Evolutionary conservation across 1,140 invertebrate genomes (phyloP).

Genomic region (Leptoteleia sp.): DNA sequence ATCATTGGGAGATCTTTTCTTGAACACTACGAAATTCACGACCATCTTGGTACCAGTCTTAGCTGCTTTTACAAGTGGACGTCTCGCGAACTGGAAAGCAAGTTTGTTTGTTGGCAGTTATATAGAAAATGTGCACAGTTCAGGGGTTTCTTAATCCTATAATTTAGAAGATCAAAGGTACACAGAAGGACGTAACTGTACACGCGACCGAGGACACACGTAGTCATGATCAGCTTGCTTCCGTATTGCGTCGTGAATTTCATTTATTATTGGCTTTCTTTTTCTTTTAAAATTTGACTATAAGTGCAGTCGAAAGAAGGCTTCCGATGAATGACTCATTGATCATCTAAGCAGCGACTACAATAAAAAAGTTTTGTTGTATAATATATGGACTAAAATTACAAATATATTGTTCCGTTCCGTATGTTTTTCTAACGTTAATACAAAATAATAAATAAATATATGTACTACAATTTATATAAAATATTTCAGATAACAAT

Average conservation of each 20-base stretch:
- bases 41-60: constrained; percentile 84
- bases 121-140: constrained; percentile 40
- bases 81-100: constrained; percentile 1
- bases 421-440: no score
- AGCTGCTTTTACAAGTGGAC: not conserved
- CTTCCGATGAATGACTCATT: no score
- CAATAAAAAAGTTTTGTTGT: no score
- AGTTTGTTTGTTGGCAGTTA: not conserved
- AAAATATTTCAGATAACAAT: no score
- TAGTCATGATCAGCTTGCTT: constrained; percentile 15
- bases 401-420: no score
- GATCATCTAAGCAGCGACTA: no score
- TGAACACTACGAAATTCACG: constrained; percentile 95
- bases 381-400: no score
- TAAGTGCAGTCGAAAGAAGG: no score
- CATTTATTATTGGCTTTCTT: no score
- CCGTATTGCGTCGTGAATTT: constrained; percentile 32
- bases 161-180: constrained; percentile 48
- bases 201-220: constrained; percentile 29
- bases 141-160: constrained; percentile 52
- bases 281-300: no score
- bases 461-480: no score
- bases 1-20: constrained; percentile 96
- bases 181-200: constrained; percentile 50
- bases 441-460: no score